Conservation (phyloP, 2,113 vertebrate species). For the Takifugu flavidus region DNA sequence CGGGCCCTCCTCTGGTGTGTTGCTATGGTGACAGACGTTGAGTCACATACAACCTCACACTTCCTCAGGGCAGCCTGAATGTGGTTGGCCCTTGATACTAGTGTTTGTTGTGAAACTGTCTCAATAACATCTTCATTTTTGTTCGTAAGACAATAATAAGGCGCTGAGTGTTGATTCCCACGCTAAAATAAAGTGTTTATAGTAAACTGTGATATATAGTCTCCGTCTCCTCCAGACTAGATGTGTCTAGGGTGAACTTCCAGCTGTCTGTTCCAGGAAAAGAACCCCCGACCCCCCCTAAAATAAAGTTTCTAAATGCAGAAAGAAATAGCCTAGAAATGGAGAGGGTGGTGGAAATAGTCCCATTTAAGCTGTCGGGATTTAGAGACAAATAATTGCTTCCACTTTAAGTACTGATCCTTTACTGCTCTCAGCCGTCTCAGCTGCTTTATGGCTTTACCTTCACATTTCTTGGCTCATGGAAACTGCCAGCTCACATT, state of each 20-base stretch:
- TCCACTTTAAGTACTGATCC: conserved; percentile 39
- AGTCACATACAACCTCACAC: conserved; percentile 40
- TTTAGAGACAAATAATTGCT: conserved; percentile 43
- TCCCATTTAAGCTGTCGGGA: conserved; percentile 31
- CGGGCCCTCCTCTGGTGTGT: conserved; percentile 47
- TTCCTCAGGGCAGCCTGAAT: conserved; percentile 11
- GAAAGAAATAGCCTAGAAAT: conserved; percentile 15
- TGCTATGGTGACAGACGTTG: conserved; percentile 68
- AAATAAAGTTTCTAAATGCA: conserved; percentile 32
- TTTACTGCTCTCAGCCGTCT: conserved; percentile 29
- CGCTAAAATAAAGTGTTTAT: conserved; percentile 14
- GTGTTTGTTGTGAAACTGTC: conserved; percentile 37
- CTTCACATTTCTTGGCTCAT: conserved; percentile 33
- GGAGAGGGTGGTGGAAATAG: conserved; percentile 38
- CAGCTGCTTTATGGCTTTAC: conserved; percentile 21
- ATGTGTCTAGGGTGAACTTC: neutral
- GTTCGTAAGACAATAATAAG: conserved; percentile 7
- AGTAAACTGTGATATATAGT: conserved; percentile 19
- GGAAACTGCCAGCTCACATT: conserved; percentile 31
- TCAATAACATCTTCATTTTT: conserved; percentile 35
- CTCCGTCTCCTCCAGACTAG: neutral
- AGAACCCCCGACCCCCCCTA: conserved; percentile 13
- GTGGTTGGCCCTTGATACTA: conserved; percentile 20
- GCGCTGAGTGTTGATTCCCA: conserved; percentile 33
- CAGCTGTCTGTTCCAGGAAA: neutral